These are phyloP conservation scores for Escarpia spicata DNA, from an alignment of 2,888 invertebrate genomes.

Conservation along the genomic window DNA sequence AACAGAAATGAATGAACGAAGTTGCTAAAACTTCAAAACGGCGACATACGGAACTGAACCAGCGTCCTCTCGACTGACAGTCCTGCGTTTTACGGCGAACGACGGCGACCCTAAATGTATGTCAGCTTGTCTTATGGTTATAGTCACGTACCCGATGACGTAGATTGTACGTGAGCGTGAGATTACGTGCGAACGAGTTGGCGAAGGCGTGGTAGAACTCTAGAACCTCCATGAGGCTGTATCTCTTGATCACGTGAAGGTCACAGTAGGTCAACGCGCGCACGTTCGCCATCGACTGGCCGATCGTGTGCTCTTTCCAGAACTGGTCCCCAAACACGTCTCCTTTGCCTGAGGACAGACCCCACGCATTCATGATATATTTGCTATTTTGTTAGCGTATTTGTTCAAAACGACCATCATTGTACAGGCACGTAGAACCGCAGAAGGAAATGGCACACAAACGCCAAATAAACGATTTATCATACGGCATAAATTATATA, in stretches of 20 bases:
- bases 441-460: not conserved
- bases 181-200: slow-evolving; percentile 97
- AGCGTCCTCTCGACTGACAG: too few relatives aligned
- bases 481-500: not conserved
- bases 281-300: slow-evolving; percentile 98
- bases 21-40: too few relatives aligned
- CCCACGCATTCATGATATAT: not conserved
- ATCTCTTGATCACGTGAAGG: slow-evolving; percentile 95
- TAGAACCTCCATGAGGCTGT: slow-evolving; percentile 88
- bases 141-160: slow-evolving; percentile 84
- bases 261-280: slow-evolving; percentile 99
- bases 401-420: not conserved
- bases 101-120: too few relatives aligned
- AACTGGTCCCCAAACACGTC: slow-evolving; percentile 99
- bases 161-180: slow-evolving; percentile 97
- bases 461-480: not conserved
- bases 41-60: too few relatives aligned
- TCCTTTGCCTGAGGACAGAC: slow-evolving; percentile 81
- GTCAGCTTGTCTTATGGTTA: too few relatives aligned
- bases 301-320: slow-evolving; percentile 93
- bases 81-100: too few relatives aligned
- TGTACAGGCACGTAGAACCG: not conserved
- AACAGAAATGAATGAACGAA: too few relatives aligned
- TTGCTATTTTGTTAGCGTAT: not conserved
- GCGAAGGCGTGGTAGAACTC: slow-evolving; percentile 99